Conservation (phyloP, 2,113 vertebrate species). For the Charina bottae region DNA sequence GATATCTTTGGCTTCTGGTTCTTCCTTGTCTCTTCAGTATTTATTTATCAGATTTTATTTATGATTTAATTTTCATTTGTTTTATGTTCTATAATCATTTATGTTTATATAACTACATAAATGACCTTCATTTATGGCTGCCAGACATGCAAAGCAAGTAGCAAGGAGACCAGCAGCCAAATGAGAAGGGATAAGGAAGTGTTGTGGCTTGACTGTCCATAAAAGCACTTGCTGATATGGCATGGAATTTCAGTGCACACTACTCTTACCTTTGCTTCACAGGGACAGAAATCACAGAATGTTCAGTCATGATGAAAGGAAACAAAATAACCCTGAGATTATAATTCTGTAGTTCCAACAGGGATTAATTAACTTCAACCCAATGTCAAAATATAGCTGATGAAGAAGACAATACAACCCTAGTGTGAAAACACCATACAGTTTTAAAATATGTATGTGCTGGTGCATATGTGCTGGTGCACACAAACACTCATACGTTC, state of each 20-base stretch:
- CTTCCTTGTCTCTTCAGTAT: no score
- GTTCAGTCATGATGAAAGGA: not conserved
- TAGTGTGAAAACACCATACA: not conserved
- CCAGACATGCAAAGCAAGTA: not conserved
- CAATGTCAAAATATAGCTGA: not conserved
- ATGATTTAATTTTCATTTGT: not conserved
- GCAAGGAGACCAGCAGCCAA: not conserved
- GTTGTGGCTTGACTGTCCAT: not conserved
- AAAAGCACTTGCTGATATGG: not conserved
- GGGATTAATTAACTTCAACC: not conserved
- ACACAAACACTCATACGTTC: not conserved
- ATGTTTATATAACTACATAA: not conserved
- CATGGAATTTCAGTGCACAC: not conserved
- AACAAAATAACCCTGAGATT: not conserved
- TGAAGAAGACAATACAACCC: not conserved
- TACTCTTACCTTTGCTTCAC: not conserved
- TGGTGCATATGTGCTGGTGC: not conserved
- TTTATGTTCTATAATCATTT: not conserved
- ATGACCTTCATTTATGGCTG: not conserved
- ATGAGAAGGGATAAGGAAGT: not conserved
- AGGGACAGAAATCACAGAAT: not conserved
- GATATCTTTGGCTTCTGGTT: not conserved
- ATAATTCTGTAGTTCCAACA: not conserved
- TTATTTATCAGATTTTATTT: not conserved
- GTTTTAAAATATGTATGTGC: not conserved